Evolutionary conservation across 2,797 vertebrate species (phyloP).

Genomic region (Neomorphus geoffroyi): DNA sequence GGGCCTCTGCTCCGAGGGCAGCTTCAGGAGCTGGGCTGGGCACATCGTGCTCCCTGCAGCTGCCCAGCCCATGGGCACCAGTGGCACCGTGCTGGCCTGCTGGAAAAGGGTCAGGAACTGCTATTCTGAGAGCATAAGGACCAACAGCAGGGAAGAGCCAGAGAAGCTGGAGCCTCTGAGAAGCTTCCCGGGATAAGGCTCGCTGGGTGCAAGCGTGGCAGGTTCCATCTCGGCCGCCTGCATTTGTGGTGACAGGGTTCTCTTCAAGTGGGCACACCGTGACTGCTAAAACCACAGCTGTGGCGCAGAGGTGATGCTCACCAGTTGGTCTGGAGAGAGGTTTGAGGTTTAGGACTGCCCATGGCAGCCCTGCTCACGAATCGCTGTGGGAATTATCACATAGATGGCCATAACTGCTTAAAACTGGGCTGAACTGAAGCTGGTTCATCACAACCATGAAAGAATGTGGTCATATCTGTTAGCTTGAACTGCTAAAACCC

Average conservation of each 20-base stretch:
- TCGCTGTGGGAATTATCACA: background rate
- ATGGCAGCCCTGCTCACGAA: fast-evolving
- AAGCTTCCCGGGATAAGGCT: no score
- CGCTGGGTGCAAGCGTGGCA: no score
- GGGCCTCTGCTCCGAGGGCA: background rate
- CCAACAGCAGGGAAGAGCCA: no score
- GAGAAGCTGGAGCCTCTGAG: no score
- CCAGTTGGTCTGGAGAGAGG: background rate
- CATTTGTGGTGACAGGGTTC: background rate
- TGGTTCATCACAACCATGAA: background rate
- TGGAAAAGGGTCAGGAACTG: background rate
- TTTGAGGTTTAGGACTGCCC: background rate
- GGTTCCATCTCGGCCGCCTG: no score
- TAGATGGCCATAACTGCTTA: background rate
- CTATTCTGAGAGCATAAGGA: no score
- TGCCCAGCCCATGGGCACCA: background rate
- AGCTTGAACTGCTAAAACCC: background rate
- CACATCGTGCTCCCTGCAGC: fast-evolving
- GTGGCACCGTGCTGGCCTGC: background rate
- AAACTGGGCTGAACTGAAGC: background rate
- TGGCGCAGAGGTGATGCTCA: background rate
- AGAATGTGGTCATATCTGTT: background rate
- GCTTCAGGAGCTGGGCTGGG: background rate
- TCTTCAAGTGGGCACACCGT: background rate
- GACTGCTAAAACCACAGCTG: background rate